These are phyloP conservation scores for Buceros bicornis DNA, from an alignment of 2,797 vertebrate genomes.

Conservation along the genomic window DNA sequence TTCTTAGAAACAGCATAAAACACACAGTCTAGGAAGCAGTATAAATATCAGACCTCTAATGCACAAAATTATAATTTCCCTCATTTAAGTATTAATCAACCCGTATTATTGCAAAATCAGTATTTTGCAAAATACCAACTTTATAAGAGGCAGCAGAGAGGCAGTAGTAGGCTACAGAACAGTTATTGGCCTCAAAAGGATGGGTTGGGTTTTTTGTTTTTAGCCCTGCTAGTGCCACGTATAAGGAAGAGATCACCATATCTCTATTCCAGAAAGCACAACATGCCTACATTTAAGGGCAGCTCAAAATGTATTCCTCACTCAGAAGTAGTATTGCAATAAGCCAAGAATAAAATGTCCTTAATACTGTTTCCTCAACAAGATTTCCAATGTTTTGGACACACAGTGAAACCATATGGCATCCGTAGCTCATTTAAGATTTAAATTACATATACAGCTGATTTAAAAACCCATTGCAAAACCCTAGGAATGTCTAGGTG, in stretches of 20 bases:
- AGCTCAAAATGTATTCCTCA: not conserved
- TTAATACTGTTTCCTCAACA: not conserved
- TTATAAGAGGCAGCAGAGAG: not conserved
- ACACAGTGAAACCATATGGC: not conserved
- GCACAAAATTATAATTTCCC: not conserved
- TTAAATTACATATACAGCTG: not conserved
- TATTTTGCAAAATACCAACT: not conserved
- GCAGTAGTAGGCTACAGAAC: not conserved
- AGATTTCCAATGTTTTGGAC: conserved; percentile 4
- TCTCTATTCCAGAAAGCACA: not conserved
- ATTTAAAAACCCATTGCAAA: conserved; percentile 24
- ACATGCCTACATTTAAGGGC: not conserved
- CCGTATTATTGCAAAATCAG: not conserved
- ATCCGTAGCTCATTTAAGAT: not conserved
- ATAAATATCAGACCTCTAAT: not conserved
- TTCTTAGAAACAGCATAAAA: not conserved
- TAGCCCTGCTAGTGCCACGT: not conserved
- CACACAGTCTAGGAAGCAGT: not conserved
- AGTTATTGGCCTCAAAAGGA: not conserved
- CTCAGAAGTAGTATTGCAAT: not conserved
- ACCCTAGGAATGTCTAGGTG: not conserved
- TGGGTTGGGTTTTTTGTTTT: not conserved
- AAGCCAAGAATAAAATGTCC: not conserved
- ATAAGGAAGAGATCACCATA: not conserved
- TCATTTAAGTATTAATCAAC: conserved; percentile 20